These are phyloP conservation scores for Aramus guarauna DNA, from an alignment of 2,113 vertebrate genomes.

Conservation along the genomic window DNA sequence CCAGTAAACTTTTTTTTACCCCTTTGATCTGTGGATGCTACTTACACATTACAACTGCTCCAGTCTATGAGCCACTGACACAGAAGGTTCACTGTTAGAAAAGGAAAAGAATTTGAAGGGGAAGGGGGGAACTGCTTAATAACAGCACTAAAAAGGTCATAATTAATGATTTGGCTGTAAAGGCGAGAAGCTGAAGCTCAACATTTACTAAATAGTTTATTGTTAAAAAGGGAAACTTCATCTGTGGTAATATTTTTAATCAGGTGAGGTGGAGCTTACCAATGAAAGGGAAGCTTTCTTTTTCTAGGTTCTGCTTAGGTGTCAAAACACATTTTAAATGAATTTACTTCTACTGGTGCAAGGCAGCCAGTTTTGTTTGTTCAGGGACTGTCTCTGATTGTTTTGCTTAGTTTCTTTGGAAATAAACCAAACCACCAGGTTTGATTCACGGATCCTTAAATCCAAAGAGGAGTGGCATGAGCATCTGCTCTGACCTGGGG, in stretches of 20 bases:
- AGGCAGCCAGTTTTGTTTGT: neutral
- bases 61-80: neutral
- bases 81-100: conserved; percentile 43
- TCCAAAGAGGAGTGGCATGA: neutral
- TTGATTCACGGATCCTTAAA: neutral
- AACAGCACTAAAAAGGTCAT: conserved; percentile 13
- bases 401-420: neutral
- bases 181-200: conserved; percentile 7
- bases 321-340: neutral
- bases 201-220: conserved; percentile 42
- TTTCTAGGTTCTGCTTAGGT: neutral
- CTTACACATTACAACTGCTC: neutral
- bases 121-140: neutral
- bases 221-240: conserved; percentile 35
- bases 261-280: neutral
- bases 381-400: neutral
- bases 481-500: neutral
- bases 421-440: neutral
- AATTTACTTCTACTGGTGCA: neutral
- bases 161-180: conserved; percentile 35
- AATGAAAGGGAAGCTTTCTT: conserved; percentile 51
- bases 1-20: neutral
- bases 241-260: neutral
- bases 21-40: neutral
- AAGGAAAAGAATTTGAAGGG: neutral